Conservation (phyloP, 30 jellyfish, hydroid and myxozoan species). For the Chrysaora quinquecirrha region DNA sequence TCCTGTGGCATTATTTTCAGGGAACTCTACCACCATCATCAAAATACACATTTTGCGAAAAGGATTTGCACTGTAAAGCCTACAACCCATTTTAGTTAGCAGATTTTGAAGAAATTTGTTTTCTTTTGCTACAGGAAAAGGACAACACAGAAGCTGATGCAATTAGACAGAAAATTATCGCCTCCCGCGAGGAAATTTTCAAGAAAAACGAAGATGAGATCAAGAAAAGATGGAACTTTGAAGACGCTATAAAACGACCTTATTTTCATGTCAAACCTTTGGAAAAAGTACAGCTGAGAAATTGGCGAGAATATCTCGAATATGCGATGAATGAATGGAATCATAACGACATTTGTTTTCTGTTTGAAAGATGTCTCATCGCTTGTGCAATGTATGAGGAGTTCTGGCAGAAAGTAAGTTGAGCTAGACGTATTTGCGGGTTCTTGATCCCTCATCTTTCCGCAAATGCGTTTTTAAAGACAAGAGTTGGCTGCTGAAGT, state of each 20-base stretch:
- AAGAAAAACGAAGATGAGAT: slow-evolving; percentile 79
- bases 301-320: slow-evolving; percentile 94
- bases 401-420: slow-evolving; percentile 94
- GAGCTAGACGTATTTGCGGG: too few relatives aligned
- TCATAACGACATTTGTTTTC: slow-evolving; percentile 63
- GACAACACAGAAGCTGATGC: slow-evolving; percentile 41
- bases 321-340: slow-evolving; percentile 67
- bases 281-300: slow-evolving; percentile 85
- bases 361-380: slow-evolving; percentile 92
- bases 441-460: too few relatives aligned
- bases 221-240: slow-evolving; percentile 86
- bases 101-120: too few relatives aligned
- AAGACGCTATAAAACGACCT: slow-evolving; percentile 94
- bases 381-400: slow-evolving; percentile 98
- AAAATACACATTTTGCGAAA: too few relatives aligned
- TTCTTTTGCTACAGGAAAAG: too few relatives aligned
- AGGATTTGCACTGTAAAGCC: too few relatives aligned
- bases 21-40: too few relatives aligned
- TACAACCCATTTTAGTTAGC: too few relatives aligned
- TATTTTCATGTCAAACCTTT: slow-evolving; percentile 95
- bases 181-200: slow-evolving; percentile 63
- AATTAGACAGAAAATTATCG: slow-evolving; percentile 63
- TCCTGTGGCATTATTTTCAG: too few relatives aligned
- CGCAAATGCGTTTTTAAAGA: too few relatives aligned
- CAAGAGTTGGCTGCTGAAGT: too few relatives aligned